Evolutionary conservation across 2,797 vertebrate species (phyloP).

Genomic region (Tragelaphus oryx): DNA sequence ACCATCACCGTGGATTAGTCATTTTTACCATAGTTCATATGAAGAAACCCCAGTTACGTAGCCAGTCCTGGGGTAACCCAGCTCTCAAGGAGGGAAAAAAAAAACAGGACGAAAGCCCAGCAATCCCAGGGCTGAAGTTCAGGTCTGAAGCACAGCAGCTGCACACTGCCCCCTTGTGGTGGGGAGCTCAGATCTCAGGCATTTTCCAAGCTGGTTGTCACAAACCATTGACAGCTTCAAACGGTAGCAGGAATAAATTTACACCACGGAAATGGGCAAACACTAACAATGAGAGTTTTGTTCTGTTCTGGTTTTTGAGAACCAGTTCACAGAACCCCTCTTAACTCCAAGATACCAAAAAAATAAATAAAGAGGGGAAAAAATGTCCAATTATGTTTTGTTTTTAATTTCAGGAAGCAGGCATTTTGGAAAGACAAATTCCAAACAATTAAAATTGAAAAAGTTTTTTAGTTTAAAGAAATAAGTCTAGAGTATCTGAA

Average conservation of each 20-base stretch:
- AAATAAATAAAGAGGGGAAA: neutral
- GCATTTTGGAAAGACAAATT: slow-evolving; percentile 8
- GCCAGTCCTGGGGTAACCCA: neutral
- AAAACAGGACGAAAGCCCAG: neutral
- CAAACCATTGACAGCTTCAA: neutral
- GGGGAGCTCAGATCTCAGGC: neutral
- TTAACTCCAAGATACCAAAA: neutral
- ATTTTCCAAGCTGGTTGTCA: neutral
- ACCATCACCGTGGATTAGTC: neutral
- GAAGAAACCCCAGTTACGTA: neutral
- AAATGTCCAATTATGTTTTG: neutral
- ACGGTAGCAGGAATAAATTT: neutral
- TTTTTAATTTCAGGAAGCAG: slow-evolving; percentile 11
- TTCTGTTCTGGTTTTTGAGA: slow-evolving; percentile 3
- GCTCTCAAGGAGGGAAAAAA: neutral
- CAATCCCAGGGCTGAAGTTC: neutral
- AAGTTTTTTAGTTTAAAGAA: neutral
- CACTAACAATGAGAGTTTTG: neutral
- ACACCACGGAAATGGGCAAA: neutral
- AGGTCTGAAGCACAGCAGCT: neutral
- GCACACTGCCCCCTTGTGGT: no score
- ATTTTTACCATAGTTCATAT: neutral
- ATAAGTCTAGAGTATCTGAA: neutral
- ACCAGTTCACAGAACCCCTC: neutral
- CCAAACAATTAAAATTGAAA: neutral